Evolutionary conservation across 2,113 vertebrate species (phyloP).

Genomic region (Saguinus midas): DNA sequence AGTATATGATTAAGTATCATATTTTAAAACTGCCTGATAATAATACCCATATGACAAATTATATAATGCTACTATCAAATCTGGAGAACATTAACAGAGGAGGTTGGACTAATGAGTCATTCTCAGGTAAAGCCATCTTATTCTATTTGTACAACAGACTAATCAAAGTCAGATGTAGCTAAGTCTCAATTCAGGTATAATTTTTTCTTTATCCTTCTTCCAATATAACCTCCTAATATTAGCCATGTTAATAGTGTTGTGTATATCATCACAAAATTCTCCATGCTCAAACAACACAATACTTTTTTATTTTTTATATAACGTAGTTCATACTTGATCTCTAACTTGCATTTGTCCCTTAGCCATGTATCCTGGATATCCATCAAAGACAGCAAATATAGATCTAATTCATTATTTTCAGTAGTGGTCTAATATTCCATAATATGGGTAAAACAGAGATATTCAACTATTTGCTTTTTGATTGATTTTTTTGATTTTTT

Average conservation of each 20-base stretch:
- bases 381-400: background rate
- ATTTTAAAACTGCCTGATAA: conserved; percentile 15
- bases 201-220: background rate
- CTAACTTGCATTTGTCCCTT: background rate
- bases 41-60: background rate
- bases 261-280: background rate
- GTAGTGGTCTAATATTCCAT: background rate
- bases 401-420: background rate
- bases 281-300: background rate
- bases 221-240: background rate
- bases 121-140: conserved; percentile 22
- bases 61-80: conserved; percentile 44
- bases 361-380: background rate
- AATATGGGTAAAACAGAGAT: background rate
- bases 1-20: background rate
- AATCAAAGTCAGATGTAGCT: conserved; percentile 36
- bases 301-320: background rate
- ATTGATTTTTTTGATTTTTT: background rate
- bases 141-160: background rate
- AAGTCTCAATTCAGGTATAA: background rate
- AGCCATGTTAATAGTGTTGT: background rate
- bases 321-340: background rate
- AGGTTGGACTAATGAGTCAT: conserved; percentile 39
- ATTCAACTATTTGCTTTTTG: background rate
- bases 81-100: conserved; percentile 46